Percentiles rank a stretch among this genome's conserved stretches.
phyloP scores from a whole-genome alignment of 2,113 vertebrate species.

The Sialia sialis region DNA sequence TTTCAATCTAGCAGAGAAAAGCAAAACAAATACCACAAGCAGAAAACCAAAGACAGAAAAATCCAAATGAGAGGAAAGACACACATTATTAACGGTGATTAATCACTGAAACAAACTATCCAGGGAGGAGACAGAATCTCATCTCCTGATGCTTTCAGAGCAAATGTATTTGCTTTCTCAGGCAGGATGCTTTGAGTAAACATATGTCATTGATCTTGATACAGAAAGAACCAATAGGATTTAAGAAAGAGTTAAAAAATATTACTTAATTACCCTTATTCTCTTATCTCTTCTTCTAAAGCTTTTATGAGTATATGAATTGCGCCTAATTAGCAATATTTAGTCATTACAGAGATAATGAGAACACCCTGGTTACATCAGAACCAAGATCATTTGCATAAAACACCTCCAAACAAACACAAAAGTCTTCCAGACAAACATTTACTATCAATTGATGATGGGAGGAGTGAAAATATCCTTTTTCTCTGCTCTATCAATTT shows the following conservation, averaged over 20 bases:
- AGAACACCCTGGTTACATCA: neutral
- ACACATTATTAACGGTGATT: neutral
- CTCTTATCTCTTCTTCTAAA: neutral
- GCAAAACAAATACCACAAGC: neutral
- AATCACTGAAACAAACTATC: slow-evolving; percentile 25
- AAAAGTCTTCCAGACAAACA: neutral
- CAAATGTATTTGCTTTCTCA: neutral
- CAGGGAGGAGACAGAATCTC: neutral
- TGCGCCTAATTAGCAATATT: neutral
- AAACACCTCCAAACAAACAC: neutral
- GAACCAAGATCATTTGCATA: neutral
- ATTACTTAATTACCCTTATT: neutral
- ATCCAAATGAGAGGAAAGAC: neutral
- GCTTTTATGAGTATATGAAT: neutral
- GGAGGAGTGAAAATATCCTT: fast-evolving
- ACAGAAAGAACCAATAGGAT: neutral
- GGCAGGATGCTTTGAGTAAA: neutral
- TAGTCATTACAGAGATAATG: neutral
- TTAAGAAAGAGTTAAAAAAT: neutral
- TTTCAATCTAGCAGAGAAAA: neutral
- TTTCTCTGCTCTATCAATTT: neutral
- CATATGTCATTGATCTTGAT: neutral
- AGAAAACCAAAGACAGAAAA: neutral
- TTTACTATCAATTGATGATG: neutral
- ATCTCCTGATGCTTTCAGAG: neutral